Evolutionary conservation across 1,140 invertebrate genomes (phyloP).

Genomic region (Calosoma granatense): DNA sequence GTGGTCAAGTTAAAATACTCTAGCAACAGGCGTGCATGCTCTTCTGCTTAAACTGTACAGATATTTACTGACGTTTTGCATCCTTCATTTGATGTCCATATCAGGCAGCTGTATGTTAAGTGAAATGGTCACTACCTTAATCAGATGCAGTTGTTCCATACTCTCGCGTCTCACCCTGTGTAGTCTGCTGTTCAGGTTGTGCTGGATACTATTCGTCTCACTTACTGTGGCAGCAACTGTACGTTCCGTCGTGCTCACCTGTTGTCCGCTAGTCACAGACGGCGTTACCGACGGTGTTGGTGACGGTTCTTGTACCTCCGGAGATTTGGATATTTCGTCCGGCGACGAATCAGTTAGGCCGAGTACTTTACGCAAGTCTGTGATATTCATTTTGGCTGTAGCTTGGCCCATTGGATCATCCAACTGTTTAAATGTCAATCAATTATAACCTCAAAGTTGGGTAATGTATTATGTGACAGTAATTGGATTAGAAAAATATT

Average conservation of each 20-base stretch:
- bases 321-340: slow-evolving; percentile 28
- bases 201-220: slow-evolving; percentile 3
- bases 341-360: slow-evolving; percentile 49
- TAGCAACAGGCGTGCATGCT: no score
- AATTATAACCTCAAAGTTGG: background rate
- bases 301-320: slow-evolving; percentile 25
- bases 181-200: slow-evolving; percentile 25
- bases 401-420: slow-evolving; percentile 83
- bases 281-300: background rate
- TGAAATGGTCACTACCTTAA: slow-evolving; percentile 78
- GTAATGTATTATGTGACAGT: no score
- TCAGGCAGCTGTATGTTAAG: no score
- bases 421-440: slow-evolving; percentile 42
- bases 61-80: no score
- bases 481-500: no score
- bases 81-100: no score
- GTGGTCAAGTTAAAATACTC: no score
- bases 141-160: slow-evolving; percentile 93
- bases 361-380: slow-evolving; percentile 75
- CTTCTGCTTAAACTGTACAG: no score
- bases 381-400: slow-evolving; percentile 87
- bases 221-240: slow-evolving; percentile 22
- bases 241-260: background rate
- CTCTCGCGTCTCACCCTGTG: slow-evolving; percentile 74
- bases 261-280: background rate